Evolutionary conservation across 2,797 vertebrate species (phyloP).

Genomic region (Lacerta agilis): DNA sequence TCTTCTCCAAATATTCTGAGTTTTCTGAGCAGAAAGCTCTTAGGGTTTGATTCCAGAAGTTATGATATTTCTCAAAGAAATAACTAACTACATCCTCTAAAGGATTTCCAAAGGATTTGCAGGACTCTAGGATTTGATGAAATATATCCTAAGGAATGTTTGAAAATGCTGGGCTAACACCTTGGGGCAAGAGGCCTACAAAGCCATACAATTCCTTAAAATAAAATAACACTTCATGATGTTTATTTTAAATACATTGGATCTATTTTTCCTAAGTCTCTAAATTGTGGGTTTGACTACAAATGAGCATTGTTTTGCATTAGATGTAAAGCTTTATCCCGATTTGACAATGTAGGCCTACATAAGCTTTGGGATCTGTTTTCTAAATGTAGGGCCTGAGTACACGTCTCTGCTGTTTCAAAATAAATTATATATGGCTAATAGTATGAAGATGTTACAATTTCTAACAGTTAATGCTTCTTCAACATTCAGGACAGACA

Average conservation of each 20-base stretch:
- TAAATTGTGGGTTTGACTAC: not conserved
- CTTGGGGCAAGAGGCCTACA: not conserved
- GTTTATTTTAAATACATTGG: not conserved
- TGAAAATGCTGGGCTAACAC: not conserved
- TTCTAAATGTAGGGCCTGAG: not conserved
- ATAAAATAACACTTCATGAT: not conserved
- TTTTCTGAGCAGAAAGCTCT: not conserved
- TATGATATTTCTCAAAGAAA: constrained; percentile 10
- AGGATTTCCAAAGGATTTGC: not conserved
- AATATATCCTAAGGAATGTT: not conserved
- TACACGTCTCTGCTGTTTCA: not conserved
- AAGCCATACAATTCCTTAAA: not conserved
- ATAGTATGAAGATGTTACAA: not conserved
- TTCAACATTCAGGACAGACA: not conserved
- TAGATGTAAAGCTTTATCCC: not conserved
- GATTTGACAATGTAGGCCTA: not conserved
- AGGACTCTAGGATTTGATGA: not conserved
- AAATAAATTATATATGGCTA: not conserved
- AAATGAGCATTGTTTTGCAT: not conserved
- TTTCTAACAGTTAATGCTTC: not conserved
- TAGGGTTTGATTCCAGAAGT: not conserved
- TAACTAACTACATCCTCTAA: not conserved
- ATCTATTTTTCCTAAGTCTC: not conserved
- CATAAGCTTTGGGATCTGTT: not conserved
- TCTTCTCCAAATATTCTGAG: not conserved